A percentile compares a stretch with the other conserved stretches of the same genome.
Evolutionary conservation across 2,797 vertebrate genomes (phyloP).

Genomic region (Acrocephalus scirpaceus): DNA sequence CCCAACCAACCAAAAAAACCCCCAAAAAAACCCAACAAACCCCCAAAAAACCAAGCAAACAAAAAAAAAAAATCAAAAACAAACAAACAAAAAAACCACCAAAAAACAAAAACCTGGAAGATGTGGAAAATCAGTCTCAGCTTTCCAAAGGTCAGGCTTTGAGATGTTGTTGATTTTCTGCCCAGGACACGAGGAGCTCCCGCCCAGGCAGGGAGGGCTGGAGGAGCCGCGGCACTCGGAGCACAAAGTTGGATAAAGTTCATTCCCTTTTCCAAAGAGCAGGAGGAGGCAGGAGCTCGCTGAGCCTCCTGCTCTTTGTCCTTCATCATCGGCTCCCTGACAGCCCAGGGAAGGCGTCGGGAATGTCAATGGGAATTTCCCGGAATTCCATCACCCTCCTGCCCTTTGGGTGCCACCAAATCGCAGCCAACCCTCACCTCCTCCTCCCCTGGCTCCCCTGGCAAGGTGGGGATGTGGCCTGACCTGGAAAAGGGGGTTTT

Average conservation of each 20-base stretch:
- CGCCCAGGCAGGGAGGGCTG: background rate
- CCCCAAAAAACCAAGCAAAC: no score
- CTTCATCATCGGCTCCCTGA: background rate
- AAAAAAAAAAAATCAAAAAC: no score
- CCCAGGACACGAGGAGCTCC: background rate
- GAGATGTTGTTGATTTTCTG: conserved; percentile 19
- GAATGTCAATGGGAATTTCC: background rate
- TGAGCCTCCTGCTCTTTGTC: conserved; percentile 3
- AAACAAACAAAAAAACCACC: no score
- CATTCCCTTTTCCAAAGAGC: conserved; percentile 25
- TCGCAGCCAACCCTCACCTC: background rate
- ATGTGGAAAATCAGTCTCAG: background rate
- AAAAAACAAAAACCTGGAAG: no score
- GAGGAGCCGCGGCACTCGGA: background rate
- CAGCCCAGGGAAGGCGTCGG: background rate
- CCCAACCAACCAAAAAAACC: no score
- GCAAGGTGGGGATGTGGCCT: background rate
- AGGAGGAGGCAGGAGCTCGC: background rate
- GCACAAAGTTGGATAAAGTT: conserved; percentile 17
- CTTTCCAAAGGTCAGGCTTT: conserved; percentile 35
- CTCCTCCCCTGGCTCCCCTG: background rate
- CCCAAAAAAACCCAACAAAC: no score
- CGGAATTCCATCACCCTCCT: rapidly evolving
- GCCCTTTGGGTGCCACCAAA: background rate
- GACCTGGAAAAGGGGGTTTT: background rate